phyloP scores from a whole-genome alignment of 2,797 vertebrate species.

The Urosaurus nigricauda region DNA sequence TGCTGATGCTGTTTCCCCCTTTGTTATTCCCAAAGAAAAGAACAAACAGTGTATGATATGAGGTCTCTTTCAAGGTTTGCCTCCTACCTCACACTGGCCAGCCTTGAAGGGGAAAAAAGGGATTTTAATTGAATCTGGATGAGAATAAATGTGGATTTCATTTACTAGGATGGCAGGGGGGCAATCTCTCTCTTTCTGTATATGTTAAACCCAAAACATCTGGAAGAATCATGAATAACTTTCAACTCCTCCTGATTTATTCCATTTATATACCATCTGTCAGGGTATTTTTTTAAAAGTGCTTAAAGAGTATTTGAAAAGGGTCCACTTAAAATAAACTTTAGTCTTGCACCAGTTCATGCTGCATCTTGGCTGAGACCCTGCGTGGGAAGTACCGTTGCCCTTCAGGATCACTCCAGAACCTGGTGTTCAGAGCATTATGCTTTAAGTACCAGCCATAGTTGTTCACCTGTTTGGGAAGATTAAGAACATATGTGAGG shows the following conservation, averaged over 20 bases:
- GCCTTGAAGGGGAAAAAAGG: neutral
- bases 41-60: neutral
- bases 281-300: neutral
- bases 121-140: constrained; percentile 61
- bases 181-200: neutral
- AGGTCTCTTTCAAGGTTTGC: constrained; percentile 26
- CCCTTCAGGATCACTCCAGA: neutral
- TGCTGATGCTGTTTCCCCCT: constrained; percentile 14
- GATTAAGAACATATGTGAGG: no score
- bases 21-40: constrained; percentile 33
- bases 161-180: constrained; percentile 36
- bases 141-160: constrained; percentile 60
- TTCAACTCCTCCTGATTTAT: neutral
- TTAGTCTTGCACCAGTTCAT: neutral
- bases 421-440: no score
- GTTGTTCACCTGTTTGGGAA: no score
- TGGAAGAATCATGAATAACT: constrained; percentile 4
- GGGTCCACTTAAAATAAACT: neutral
- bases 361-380: constrained; percentile 4
- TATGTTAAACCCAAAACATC: constrained; percentile 60
- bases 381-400: neutral
- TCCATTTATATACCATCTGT: neutral
- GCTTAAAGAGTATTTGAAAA: neutral
- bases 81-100: neutral
- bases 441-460: no score